Base-by-base conservation (phyloP, 1,140 invertebrate species). In the Hirudo medicinalis region DNA sequence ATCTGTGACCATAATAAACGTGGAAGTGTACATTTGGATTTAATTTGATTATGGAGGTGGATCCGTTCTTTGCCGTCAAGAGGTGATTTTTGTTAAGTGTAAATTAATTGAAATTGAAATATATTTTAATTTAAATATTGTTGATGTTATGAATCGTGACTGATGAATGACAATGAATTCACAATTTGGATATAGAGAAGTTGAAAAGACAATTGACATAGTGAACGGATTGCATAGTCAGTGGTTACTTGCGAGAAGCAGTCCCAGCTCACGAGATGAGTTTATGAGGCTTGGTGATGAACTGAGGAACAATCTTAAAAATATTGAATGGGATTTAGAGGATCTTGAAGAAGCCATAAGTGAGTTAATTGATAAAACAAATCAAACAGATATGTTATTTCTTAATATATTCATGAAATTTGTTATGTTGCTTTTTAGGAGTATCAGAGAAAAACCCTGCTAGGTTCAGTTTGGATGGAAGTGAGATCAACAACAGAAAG, bases 231-330 rank as follows among this genome's bases (percentile, higher is more conserved):
- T 63, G 11, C 29, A 63, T 2, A 25, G 11, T 25, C 29, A 25
- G 57, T 63, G 57, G 57, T 25, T 25, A 63, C 22, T 25, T 25
- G 22, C 29, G 1, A 22, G 57, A 63, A n/a, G 29, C 57, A 63
- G 22, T 13, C 22, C 22, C 15, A 15, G 57, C 22, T 25, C 22
- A 25, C 22, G 57, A 63, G 57, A 63, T 63, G 57, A 63, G 19
- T 32, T 63, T 9, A 3, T 25, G 22, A 63, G 57, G 57, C 22
- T 63, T 25, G 22, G 22, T 32, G 57, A 63, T 63, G 57, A 63
- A 63, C 29, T 63, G 19, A 63, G 57, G 57, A 63, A 63, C 19
- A 63, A 63, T 63, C 29, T 63, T 22, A 63, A 63, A 32, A 63
- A 32, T 63, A 32, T 63, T 32, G 57, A 63, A 32, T 63, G 57